These are phyloP conservation scores for Girardia tigrina DNA, from an alignment of 2,888 invertebrate genomes.

Conservation along the genomic window DNA sequence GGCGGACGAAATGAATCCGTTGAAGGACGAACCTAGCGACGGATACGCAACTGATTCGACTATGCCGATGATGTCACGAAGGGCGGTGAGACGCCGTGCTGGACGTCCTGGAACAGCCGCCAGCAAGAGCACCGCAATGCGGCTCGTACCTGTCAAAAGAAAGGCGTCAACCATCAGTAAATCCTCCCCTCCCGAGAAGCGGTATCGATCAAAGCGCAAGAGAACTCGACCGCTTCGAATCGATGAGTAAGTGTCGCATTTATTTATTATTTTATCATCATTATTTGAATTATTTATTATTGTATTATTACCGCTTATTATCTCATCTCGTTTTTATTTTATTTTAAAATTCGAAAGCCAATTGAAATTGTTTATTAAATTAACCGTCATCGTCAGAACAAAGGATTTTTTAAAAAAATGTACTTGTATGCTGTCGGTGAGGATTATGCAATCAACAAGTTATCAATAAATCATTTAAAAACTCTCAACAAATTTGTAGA, in stretches of 20 bases:
- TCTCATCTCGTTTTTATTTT: too few species aligned
- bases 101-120: background rate
- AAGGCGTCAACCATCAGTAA: background rate
- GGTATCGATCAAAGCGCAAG: background rate
- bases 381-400: too few species aligned
- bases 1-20: background rate
- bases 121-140: background rate
- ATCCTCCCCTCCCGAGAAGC: background rate
- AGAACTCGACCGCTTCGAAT: background rate
- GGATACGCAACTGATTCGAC: conserved; percentile 2
- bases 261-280: too few species aligned
- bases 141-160: background rate
- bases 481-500: too few species aligned
- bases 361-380: too few species aligned
- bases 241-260: conserved; percentile 16
- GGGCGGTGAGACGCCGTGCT: background rate
- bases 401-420: too few species aligned
- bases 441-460: too few species aligned
- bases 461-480: too few species aligned
- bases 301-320: too few species aligned
- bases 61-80: background rate
- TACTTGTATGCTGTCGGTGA: too few species aligned
- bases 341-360: too few species aligned
- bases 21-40: background rate
- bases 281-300: too few species aligned